Conservation (phyloP, 2,113 vertebrate genomes). For the Uria aalge region DNA sequence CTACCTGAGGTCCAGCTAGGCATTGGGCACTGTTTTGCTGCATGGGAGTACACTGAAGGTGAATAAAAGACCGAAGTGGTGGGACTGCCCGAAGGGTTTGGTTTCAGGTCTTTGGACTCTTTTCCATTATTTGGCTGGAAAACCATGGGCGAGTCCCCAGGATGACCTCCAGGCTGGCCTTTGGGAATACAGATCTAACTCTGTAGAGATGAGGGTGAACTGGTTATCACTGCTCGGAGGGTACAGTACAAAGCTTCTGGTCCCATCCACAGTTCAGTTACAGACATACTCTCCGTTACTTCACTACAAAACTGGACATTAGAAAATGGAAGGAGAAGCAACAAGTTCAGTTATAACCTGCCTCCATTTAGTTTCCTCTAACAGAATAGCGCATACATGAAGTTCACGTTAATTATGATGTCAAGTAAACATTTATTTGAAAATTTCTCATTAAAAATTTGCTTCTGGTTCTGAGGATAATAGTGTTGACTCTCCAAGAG, state of each 20-base stretch:
- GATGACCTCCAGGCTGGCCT: neutral
- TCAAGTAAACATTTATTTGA: neutral
- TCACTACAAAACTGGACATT: neutral
- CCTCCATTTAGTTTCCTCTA: neutral
- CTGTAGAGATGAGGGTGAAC: neutral
- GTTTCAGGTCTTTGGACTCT: neutral
- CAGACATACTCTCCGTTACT: neutral
- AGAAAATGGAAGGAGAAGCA: neutral
- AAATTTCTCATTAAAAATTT: neutral
- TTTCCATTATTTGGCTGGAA: neutral
- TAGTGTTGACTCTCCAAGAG: neutral
- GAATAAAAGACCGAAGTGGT: neutral
- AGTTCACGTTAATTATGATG: neutral
- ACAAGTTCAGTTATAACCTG: neutral
- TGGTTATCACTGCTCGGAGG: neutral
- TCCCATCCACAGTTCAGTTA: neutral
- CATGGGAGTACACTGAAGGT: accelerated
- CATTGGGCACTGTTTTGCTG: neutral
- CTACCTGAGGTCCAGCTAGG: neutral
- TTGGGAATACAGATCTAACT: neutral
- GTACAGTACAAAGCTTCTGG: neutral
- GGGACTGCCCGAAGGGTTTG: neutral
- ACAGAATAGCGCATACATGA: neutral
- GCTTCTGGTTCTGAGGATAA: neutral
- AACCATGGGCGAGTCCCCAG: neutral